Base-by-base conservation (phyloP, 2,113 vertebrate species). In the Charina bottae region DNA sequence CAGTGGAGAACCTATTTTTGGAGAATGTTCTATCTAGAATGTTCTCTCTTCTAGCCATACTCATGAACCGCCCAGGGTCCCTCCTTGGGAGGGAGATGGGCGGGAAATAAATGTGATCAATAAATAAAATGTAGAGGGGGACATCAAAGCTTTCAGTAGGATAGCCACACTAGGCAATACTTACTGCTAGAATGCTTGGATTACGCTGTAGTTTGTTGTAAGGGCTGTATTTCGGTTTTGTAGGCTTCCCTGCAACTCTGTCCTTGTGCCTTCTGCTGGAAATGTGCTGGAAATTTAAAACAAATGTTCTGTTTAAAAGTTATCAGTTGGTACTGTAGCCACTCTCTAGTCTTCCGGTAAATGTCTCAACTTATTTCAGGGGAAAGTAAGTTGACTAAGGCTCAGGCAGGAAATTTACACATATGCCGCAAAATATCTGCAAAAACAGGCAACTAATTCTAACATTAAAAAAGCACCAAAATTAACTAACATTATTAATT, bases 261-360 rank as follows among this genome's bases (percentile, higher is more conserved):
- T 99, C 99, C 97, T 99, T 99, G 96, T 99, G 99, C 97, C 99
- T 98, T 97, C 99, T 98, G 97, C 99, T 99, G 97, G 99, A 99
- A 97, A 99, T 99, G 96, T 99, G 99, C 99, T 99, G 98, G 91
- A 90, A 98, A 97, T 93, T 95, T 96, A 95, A 90, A 97, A 93
- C 21, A 94, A 87, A 94, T 64, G 92, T 94, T 93, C 89, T 93
- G 93, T 94, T 95, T 93, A 94, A 93, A 94, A 93, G 90, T 89
- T 89, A 78, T 21, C 26, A n/a, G 37, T 60, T 85, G 55, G 17
- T 53, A 6, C 0, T 33, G 6, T 2, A 37, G 19, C 24, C 33
- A 23, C 55, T 49, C 8, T 85, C 21, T 49, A 85, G 9, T 33
- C 8, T 62, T 21, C 26, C 33, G 33, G 84, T 42, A 87, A 90